Base-by-base conservation (phyloP, 1,140 invertebrate species). In the Cotesia glomerata region DNA sequence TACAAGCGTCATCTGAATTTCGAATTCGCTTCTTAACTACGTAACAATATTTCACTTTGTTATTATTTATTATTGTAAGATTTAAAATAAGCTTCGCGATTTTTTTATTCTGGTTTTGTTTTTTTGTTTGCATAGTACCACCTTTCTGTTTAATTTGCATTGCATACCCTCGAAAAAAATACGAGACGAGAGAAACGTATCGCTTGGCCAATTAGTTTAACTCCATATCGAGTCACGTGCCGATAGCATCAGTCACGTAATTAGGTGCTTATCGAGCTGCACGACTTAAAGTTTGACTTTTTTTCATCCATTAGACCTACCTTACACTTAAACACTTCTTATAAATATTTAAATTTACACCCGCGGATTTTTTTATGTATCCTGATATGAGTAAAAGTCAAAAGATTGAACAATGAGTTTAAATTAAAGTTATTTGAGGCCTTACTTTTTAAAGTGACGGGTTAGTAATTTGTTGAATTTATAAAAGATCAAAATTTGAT, bases 171-270 rank as follows among this genome's bases (percentile, higher is more conserved):
- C 36, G 45, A 67, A 63, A 58, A 56, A 62, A 26, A 68, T 36
- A 18, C 49, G 18, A n/a, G 5, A 45, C 39, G 34, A 35, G 49
- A 74, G 52, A 34, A 71, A 61, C 56, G 72, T 71, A 74, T 78
- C 77, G 58, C 59, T 39, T 72, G 76, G 72, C 79, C 76, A 81
- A 81, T 81, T 81, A 79, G 78, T 75, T 78, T 76, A 71, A 68
- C 64, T 71, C 68, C 66, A 70, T 79, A 79, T 76, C 74, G 70
- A 51, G 52, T 14, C 63, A 45, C 52, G 72, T 68, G 49, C 32
- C 63, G 73, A 73, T 66, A 75, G 75, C 65, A 72, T 74, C 75
- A 61, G 63, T 63, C 74, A 77, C 77, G 76, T 79, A 80, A 81
- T 78, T 80, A 79, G 78, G 67, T 75, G 71, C 74, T 79, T 80